Conservation (phyloP, 1,140 invertebrate genomes). For the Pseudachorutes palmiensis region DNA sequence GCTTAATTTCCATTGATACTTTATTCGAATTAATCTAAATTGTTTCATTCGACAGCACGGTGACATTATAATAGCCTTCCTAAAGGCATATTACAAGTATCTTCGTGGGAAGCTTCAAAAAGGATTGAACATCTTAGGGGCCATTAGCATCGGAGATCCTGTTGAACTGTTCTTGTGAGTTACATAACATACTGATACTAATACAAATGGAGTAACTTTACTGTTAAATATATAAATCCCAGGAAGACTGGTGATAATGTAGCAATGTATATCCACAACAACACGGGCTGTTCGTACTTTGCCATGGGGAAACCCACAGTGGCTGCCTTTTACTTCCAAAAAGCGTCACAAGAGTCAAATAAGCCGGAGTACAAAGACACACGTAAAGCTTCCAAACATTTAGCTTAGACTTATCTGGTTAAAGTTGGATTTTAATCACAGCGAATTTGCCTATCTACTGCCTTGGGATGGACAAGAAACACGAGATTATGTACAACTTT, state of each 20-base stretch:
- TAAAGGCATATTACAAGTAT: conserved; percentile 63
- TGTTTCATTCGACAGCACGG: too few species aligned
- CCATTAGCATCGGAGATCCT: conserved; percentile 4
- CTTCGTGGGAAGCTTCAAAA: conserved; percentile 58
- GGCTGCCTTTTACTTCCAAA: conserved; percentile 73
- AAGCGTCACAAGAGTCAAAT: conserved; percentile 71
- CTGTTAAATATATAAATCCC: conserved; percentile 34
- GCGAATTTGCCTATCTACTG: conserved; percentile 51
- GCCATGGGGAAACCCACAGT: conserved; percentile 77
- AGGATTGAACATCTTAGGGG: conserved; percentile 56
- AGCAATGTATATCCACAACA: conserved; percentile 73
- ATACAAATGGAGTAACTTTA: conserved; percentile 7
- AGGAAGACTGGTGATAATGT: conserved; percentile 56
- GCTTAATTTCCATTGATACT: too few species aligned
- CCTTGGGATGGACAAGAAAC: conserved; percentile 56
- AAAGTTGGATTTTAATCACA: conserved; percentile 8
- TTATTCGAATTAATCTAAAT: too few species aligned
- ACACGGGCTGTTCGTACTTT: conserved; percentile 78
- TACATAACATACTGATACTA: not conserved
- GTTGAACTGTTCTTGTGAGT: not conserved
- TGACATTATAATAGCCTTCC: conserved; percentile 54
- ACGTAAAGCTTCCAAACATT: conserved; percentile 12
- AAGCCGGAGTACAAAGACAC: conserved; percentile 44
- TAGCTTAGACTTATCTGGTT: not conserved
- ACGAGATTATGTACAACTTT: conserved; percentile 83